Base-by-base conservation (phyloP, 2,797 vertebrate species). In the Takifugu rubripes region DNA sequence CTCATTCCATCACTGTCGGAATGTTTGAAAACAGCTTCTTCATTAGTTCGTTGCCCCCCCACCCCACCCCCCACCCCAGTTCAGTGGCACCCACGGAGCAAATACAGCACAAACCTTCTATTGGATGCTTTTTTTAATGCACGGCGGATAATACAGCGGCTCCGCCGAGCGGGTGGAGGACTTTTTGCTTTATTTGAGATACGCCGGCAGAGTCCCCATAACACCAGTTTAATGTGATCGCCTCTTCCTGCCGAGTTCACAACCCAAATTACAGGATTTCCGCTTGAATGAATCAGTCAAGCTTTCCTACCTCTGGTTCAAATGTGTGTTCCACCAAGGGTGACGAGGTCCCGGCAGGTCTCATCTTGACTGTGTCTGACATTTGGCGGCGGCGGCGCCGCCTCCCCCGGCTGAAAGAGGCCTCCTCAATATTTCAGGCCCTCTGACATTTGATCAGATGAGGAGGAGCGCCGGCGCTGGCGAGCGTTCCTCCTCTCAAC, bases 381-480 rank as follows among this genome's bases (percentile, higher is more conserved):
- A 79, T 82, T 84, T 82, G 71, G 74, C 78, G 63, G 36, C 78
- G 49, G 59, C 3, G 12, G 63, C 59, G 66, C 56, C 75, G 62
- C 61, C 74, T 74, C 57, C n/a, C 44, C 60, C 2, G 42, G 67
- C 66, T 69, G 44, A 81, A 66, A 76, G 74, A 64, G 78, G 76
- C 63, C 61, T 70, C 78, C 56, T 75, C 67, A 46, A 72, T 68
- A 74, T 81, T 75, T 82, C 65, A 78, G 63, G 62, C 64, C 77
- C 68, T 11, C 50, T 82, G 75, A 80, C 81, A 78, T 86, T 84
- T 79, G 56, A 73, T 81, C 55, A 75, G 71, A 86, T 59, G 69
- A 66, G 68, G 68, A 70, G 59, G 63, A 70, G 59, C 75, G 77
- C 66, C 64, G 71, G 68, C 69, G 63, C 61, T 56, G 75, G 66